Conservation (phyloP, 2,113 vertebrate species). For the Lutjanus erythropterus region DNA sequence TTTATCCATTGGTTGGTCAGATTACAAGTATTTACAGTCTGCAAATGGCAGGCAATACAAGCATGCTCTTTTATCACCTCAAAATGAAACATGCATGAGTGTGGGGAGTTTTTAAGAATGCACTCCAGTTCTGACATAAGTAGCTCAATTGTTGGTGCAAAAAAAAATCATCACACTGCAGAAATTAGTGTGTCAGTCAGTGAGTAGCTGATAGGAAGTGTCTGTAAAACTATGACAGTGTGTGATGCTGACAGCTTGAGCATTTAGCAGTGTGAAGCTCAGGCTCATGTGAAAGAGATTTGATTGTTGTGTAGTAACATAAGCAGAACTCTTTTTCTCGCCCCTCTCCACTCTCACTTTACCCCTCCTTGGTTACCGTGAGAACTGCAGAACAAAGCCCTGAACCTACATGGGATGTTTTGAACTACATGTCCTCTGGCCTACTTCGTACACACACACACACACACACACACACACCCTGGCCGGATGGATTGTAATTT, state of each 20-base stretch:
- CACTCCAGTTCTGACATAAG: not conserved
- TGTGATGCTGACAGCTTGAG: not conserved
- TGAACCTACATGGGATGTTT: slow-evolving; percentile 68
- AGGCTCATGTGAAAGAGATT: not conserved
- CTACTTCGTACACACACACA: slow-evolving; percentile 28
- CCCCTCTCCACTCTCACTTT: slow-evolving; percentile 23
- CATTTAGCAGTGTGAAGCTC: slow-evolving; percentile 8
- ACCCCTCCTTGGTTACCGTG: slow-evolving; percentile 67
- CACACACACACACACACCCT: not conserved
- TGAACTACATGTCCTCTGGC: slow-evolving; percentile 62
- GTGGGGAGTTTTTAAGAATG: not conserved
- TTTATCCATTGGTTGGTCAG: not conserved
- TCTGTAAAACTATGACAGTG: not conserved
- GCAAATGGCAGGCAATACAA: not conserved
- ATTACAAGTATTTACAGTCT: not conserved
- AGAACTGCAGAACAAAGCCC: slow-evolving; percentile 72
- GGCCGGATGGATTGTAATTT: not conserved
- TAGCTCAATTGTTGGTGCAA: not conserved
- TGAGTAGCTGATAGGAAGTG: not conserved
- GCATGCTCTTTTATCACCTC: not conserved
- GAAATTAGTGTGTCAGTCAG: not conserved
- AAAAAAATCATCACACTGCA: not conserved
- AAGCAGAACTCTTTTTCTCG: slow-evolving; percentile 19
- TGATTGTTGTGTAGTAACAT: slow-evolving; percentile 47
- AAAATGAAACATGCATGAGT: not conserved